Evolutionary conservation across 1,140 invertebrate species (phyloP).

Genomic region (Neocloeon triangulifer): DNA sequence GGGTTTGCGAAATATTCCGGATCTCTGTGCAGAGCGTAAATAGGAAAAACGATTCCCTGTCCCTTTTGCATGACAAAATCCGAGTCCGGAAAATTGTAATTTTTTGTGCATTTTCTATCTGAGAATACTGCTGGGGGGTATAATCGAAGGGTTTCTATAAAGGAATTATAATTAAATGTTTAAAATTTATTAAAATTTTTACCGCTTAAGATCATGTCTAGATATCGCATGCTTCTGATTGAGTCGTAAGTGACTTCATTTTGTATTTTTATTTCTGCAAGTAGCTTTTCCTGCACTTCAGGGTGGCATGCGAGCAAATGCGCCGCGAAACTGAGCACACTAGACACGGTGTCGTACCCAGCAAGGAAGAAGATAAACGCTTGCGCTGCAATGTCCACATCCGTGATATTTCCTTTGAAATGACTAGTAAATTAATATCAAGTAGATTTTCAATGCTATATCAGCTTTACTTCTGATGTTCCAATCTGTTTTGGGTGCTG

Average conservation of each 20-base stretch:
- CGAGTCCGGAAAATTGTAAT: slow-evolving; percentile 4
- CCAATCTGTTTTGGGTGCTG: too few species aligned
- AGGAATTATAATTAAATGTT: not conserved
- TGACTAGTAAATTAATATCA: too few species aligned
- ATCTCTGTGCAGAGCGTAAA: slow-evolving; percentile 13
- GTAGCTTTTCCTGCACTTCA: slow-evolving; percentile 18
- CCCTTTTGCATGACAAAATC: not conserved
- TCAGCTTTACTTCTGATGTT: too few species aligned
- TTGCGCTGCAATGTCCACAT: slow-evolving; percentile 5
- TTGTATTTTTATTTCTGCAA: slow-evolving; percentile 16
- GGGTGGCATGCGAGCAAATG: slow-evolving; percentile 18
- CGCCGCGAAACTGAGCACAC: slow-evolving; percentile 13
- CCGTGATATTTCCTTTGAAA: not conserved
- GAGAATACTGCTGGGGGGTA: not conserved
- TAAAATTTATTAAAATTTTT: slow-evolving; percentile 3
- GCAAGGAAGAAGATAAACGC: slow-evolving; percentile 14
- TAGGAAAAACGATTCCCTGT: not conserved
- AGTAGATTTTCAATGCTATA: too few species aligned
- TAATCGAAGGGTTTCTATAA: slow-evolving; percentile 5
- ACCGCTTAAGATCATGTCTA: slow-evolving; percentile 1
- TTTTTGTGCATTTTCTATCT: slow-evolving; percentile 2
- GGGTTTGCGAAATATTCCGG: slow-evolving; percentile 15
- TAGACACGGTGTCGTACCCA: slow-evolving; percentile 23
- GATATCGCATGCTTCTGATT: slow-evolving; percentile 1
- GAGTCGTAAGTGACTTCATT: slow-evolving; percentile 3